Evolutionary conservation across 2,888 invertebrate genomes (phyloP), one percentile per base, ranked within the genome.

Genomic region (Metellina segmentata): DNA sequence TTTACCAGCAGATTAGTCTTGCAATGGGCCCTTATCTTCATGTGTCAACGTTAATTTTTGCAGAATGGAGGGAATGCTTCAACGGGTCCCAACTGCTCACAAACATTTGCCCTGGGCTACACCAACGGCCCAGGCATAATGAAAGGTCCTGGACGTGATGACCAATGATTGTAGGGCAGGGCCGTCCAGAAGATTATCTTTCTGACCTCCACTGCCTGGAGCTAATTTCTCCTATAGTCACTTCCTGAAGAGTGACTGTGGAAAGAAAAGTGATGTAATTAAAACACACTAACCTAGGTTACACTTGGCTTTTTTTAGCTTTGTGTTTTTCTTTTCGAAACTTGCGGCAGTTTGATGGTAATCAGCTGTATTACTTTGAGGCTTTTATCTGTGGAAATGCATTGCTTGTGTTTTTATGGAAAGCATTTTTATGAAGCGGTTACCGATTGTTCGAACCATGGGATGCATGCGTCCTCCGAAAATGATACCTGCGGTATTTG

Each of bases 131-230:
- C 9, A n/a, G 34, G 81, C 72, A 74, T 81, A 89, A 77, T 82
- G 82, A 77, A 82, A 81, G 79, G 71, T 72, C 72, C 48, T 71
- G 19, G 19, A 77, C 77, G 53, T 78, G 89, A 71, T 89, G 89
- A 89, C 89, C 89, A 89, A 78, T 78, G 89, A 85, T 79, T 79
- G 89, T 79, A 79, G 83, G 89, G 83, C 89, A 83, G 89, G 83
- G 83, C 79, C 78, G 89, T 71, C 83, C 53, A 53, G 48, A 71
- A 89, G 78, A 83, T 89, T 89, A 89, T 89, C 89, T 85, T 61
- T 71, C 71, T 89, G 89, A 89, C 89, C 89, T 89, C 82, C 51
- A 70, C 20, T 34, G 82, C 82, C 82, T 71, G 34, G n/a, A 82
- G 89, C 89, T 49, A 72, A 52, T 51, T 82, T 89, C 89, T 20